These are phyloP conservation scores for Tachypleus tridentatus DNA, from an alignment of 1,140 invertebrate species.

Conservation along the genomic window DNA sequence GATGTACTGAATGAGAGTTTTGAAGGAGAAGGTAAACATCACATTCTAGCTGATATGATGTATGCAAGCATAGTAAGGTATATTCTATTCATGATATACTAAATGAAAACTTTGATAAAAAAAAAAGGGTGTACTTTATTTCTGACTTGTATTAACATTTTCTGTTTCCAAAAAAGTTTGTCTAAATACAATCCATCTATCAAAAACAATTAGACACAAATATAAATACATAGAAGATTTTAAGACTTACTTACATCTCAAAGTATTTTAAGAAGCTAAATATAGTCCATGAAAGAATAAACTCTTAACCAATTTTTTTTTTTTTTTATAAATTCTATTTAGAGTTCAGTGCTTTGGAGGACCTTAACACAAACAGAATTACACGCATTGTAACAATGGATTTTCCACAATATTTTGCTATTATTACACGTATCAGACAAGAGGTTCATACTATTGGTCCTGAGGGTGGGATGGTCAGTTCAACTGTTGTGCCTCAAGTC, in stretches of 20 bases:
- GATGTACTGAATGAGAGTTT: slow-evolving; percentile 92
- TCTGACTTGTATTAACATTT: no score
- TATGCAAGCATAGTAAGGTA: no score
- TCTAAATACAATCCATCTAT: no score
- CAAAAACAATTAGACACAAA: no score
- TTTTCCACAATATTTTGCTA: slow-evolving; percentile 98
- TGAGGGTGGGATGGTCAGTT: slow-evolving; percentile 96
- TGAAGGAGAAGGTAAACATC: slow-evolving; percentile 67
- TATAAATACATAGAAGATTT: no score
- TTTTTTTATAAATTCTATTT: slow-evolving; percentile 12
- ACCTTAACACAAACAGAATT: slow-evolving; percentile 71
- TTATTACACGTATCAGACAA: slow-evolving; percentile 91
- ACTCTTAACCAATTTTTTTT: not conserved
- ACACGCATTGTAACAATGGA: slow-evolving; percentile 94
- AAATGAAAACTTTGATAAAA: no score
- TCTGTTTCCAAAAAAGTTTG: no score
- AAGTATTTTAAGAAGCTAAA: no score
- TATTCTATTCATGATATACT: no score
- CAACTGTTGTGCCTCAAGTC: slow-evolving; percentile 94
- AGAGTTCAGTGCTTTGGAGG: slow-evolving; percentile 83
- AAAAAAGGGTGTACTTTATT: no score
- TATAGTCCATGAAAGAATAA: no score
- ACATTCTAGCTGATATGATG: not conserved
- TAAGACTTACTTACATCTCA: no score
- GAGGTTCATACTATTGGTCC: slow-evolving; percentile 95